These are phyloP conservation scores for Stigmatopora nigra DNA, from an alignment of 2,113 vertebrate genomes.

Conservation along the genomic window DNA sequence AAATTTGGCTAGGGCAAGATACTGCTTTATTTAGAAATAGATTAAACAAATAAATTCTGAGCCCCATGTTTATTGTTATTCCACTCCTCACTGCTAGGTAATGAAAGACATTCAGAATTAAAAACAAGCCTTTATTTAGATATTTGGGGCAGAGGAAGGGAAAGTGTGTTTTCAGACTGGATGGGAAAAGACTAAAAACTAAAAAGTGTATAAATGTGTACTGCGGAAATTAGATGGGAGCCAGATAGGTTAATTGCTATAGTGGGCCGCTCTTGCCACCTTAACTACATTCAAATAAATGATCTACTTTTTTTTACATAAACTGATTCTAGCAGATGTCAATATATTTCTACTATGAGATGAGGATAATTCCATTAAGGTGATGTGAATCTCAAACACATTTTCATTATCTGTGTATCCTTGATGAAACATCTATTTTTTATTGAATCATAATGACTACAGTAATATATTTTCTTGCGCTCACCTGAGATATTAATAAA, in stretches of 20 bases:
- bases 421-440: neutral
- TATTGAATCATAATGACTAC: neutral
- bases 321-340: neutral
- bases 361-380: neutral
- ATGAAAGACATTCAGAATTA: neutral
- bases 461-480: neutral
- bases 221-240: neutral
- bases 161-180: neutral
- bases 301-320: neutral
- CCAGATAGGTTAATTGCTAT: neutral
- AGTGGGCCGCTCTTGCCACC: neutral
- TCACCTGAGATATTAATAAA: neutral
- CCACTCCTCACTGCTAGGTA: neutral
- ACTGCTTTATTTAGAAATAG: constrained; percentile 30
- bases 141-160: neutral
- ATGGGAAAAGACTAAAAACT: neutral
- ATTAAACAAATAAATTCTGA: constrained; percentile 28
- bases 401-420: neutral
- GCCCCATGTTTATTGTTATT: constrained; percentile 22
- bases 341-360: neutral
- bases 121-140: neutral
- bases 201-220: neutral
- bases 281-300: no score
- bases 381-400: neutral
- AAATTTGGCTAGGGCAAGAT: constrained; percentile 47